Percentiles rank a stretch among this genome's conserved stretches.
phyloP scores from a whole-genome alignment of 2,888 invertebrate species.

The Nebria salina region DNA sequence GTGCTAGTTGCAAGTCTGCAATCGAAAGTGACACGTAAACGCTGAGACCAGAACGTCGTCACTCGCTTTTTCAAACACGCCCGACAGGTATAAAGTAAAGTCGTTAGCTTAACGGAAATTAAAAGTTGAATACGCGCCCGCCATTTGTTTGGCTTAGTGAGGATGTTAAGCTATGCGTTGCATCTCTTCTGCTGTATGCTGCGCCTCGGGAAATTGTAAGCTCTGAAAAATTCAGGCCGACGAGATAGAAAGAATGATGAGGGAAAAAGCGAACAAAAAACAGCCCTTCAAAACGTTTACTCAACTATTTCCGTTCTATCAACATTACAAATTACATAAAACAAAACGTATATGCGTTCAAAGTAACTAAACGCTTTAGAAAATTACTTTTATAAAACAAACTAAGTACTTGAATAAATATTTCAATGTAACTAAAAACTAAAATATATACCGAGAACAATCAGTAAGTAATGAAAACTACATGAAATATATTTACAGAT shows the following conservation, averaged over 20 bases:
- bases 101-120: conserved; percentile 57
- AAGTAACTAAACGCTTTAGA: background rate
- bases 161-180: conserved; percentile 41
- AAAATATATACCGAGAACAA: no score
- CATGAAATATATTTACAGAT: no score
- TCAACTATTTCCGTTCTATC: conserved; percentile 1
- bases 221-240: conserved; percentile 6
- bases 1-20: conserved; percentile 34
- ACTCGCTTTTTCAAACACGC: conserved; percentile 28
- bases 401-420: background rate
- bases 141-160: conserved; percentile 54
- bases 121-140: conserved; percentile 55
- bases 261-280: background rate
- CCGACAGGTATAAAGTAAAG: conserved; percentile 56
- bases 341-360: background rate
- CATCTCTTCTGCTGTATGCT: background rate
- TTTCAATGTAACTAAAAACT: no score
- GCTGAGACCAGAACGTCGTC: conserved; percentile 8
- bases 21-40: conserved; percentile 46
- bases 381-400: background rate
- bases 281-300: background rate
- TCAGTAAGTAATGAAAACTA: no score
- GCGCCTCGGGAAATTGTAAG: background rate
- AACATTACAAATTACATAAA: background rate
- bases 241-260: conserved; percentile 1